Percentiles rank a stretch among this genome's conserved stretches.
Conservation (phyloP, 2,113 vertebrate genomes). For the Dromiciops gliroides region DNA sequence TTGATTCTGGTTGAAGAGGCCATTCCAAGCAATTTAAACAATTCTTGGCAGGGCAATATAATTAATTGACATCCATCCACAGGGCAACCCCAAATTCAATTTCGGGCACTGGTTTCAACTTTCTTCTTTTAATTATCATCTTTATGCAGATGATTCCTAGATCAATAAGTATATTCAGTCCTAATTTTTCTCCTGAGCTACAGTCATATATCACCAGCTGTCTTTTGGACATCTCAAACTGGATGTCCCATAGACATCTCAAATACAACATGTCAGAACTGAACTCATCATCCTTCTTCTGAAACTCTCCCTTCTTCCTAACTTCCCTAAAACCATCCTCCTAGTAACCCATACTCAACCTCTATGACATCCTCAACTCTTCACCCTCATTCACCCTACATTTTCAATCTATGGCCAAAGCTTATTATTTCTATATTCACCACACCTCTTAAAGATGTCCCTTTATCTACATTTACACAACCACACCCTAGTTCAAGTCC, state of each 20-base stretch:
- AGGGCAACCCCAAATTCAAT: not conserved
- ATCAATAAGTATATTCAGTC: not conserved
- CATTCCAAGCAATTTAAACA: not conserved
- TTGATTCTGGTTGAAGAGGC: not conserved
- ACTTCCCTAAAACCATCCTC: not conserved
- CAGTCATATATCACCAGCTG: not conserved
- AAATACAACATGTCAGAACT: not conserved
- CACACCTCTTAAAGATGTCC: not conserved
- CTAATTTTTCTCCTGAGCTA: not conserved
- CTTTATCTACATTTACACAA: not conserved
- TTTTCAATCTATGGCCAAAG: not conserved
- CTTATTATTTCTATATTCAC: not conserved
- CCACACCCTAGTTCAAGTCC: not conserved
- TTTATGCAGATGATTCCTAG: not conserved
- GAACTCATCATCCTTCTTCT: not conserved
- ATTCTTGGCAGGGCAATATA: not conserved
- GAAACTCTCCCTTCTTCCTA: not conserved
- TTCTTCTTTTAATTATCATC: not conserved
- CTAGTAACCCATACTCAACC: not conserved
- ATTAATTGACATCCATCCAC: not conserved
- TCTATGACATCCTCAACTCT: not conserved
- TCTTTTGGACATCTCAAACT: not conserved
- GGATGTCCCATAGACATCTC: not conserved
- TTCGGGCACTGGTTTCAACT: not conserved
- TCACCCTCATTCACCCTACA: not conserved